Conservation (phyloP, 2,888 invertebrate species). For the Chloromyia formosa region DNA sequence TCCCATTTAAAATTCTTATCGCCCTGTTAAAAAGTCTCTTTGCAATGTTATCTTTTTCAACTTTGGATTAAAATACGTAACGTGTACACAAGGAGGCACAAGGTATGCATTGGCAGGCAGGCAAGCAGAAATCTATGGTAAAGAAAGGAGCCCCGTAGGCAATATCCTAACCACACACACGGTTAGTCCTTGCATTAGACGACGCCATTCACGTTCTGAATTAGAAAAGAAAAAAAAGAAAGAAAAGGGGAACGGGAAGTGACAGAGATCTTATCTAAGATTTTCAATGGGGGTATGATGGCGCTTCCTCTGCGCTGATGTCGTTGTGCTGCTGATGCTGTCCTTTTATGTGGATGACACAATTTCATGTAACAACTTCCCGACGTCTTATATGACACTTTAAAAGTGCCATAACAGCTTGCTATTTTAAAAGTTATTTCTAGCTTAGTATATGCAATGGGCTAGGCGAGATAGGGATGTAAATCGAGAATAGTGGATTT, state of each 20-base stretch:
- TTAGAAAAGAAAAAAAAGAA: not conserved
- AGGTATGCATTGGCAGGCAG: not conserved
- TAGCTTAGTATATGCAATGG: too few species aligned
- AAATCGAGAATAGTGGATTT: too few species aligned
- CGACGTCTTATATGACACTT: constrained; percentile 18
- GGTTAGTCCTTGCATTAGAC: too few species aligned
- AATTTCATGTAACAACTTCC: constrained; percentile 33
- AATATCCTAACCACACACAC: not conserved
- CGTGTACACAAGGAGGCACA: too few species aligned
- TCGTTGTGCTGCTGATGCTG: not conserved
- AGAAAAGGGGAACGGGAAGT: not conserved
- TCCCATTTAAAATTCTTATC: constrained; percentile 20
- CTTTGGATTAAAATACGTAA: constrained; percentile 7
- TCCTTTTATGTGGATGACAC: constrained; percentile 31
- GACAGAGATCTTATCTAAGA: constrained; percentile 27
- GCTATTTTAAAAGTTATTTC: constrained; percentile 5
- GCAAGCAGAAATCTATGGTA: not conserved
- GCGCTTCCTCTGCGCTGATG: not conserved
- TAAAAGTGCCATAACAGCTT: constrained; percentile 12
- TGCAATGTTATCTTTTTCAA: constrained; percentile 6
- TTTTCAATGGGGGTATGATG: constrained; percentile 4
- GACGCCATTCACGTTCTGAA: not conserved
- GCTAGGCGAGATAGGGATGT: too few species aligned
- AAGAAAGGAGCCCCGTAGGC: not conserved
- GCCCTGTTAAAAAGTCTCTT: constrained; percentile 5